Percentiles rank a stretch among this genome's conserved stretches.
Evolutionary conservation across 1,140 invertebrate species (phyloP).

Genomic region (Aphelinus certus): DNA sequence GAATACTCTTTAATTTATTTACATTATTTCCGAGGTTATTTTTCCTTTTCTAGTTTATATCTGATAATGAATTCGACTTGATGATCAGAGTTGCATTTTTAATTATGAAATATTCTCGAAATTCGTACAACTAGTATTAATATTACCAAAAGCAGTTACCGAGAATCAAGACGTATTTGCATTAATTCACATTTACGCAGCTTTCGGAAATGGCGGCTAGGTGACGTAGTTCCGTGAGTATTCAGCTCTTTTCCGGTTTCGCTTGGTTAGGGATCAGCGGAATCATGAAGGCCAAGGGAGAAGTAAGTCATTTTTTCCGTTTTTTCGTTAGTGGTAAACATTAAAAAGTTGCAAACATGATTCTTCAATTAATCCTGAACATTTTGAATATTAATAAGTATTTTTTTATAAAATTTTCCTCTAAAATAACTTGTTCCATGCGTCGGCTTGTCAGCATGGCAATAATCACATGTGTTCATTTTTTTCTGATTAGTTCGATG

Average conservation of each 20-base stretch:
- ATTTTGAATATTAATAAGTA: neutral
- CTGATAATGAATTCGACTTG: too few species aligned
- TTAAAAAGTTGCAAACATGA: neutral
- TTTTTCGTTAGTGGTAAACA: neutral
- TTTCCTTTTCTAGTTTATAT: too few species aligned
- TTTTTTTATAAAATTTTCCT: neutral
- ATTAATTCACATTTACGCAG: too few species aligned
- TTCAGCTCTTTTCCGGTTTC: conserved; percentile 33
- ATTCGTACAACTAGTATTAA: too few species aligned
- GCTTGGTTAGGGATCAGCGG: neutral
- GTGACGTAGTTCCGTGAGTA: neutral
- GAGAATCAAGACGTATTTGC: too few species aligned
- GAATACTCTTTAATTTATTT: too few species aligned
- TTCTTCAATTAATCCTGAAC: neutral
- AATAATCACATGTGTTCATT: conserved; percentile 24
- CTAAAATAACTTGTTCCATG: too few species aligned
- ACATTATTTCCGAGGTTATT: too few species aligned
- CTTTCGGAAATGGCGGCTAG: conserved; percentile 5
- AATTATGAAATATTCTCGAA: too few species aligned
- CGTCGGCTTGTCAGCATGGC: neutral
- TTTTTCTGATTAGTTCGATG: neutral
- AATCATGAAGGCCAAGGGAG: conserved; percentile 41
- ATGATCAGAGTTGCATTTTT: too few species aligned
- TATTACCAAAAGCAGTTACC: too few species aligned
- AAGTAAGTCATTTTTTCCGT: conserved; percentile 29